Evolutionary conservation across 1,140 invertebrate genomes (phyloP), one percentile per base, ranked within the genome.

Genomic region (Apis dorsata): DNA sequence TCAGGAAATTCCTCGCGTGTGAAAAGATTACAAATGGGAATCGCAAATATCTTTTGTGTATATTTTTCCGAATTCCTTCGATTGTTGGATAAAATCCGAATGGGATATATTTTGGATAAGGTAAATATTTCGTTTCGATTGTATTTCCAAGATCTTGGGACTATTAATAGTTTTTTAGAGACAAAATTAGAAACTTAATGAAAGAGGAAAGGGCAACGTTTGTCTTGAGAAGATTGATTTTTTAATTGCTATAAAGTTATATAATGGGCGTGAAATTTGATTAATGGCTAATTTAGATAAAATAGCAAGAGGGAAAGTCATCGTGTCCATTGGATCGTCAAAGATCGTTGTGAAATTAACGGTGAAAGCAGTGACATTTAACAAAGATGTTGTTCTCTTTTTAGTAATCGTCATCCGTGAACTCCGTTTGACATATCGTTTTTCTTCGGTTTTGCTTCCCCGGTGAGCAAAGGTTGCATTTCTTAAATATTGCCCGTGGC

Each of bases 331-430:
- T 24, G 44, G 28, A 44, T 59, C 68, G 8, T 71, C n/a, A 34
- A 51, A 11, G n/a, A 13, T 76, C 17, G 49, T 76, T 65, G 15
- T 10, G 24, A 28, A 71, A 15, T 60, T 60, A 24, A 60, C 15
- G 44, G 66, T 21, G 77, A 79, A 70, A 71, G 66, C 77, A 70
- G 44, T 71, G 77, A 71, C 77, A 79, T 79, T 79, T 79, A 68
- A 57, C 57, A 60, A 49, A 12, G 19, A 21, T 69, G 17, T 24
- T 60, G 34, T 34, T 34, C 55, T 21, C 8, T 51, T 71, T 68
- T 77, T 66, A 68, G 63, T 71, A 70, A 28, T 51, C 8, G 24
- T 51, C 66, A 70, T 79, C 55, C 66, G 34, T 79, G 66, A 79
- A 57, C 77, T 70, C 55, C 17, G 77, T 51, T 60, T 60, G 66